These are phyloP conservation scores for Oncorhynchus masou DNA, from an alignment of 2,113 vertebrate species.

Conservation along the genomic window DNA sequence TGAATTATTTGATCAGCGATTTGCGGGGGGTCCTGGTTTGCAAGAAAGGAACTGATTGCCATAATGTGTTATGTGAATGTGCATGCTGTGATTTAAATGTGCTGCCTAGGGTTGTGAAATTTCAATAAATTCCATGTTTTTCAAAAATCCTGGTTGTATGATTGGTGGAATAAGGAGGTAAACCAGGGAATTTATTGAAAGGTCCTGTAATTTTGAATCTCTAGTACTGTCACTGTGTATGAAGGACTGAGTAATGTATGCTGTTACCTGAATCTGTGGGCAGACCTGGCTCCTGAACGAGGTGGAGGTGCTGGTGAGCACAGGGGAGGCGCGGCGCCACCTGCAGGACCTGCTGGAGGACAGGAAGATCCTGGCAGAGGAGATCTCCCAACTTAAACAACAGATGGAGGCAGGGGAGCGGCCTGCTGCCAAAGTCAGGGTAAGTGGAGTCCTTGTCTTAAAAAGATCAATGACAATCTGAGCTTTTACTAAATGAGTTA, in stretches of 20 bases:
- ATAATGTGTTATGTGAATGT: not conserved
- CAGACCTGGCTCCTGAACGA: constrained; percentile 90
- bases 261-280: not conserved
- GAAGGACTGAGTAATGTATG: not conserved
- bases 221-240: not conserved
- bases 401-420: constrained; percentile 83
- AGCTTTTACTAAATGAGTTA: not conserved
- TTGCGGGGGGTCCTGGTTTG: not conserved
- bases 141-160: too few relatives aligned
- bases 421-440: constrained; percentile 83
- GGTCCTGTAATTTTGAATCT: too few relatives aligned
- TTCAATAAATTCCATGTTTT: too few relatives aligned
- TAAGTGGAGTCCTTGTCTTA: constrained; percentile 56
- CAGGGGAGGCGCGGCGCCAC: constrained; percentile 89
- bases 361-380: constrained; percentile 86
- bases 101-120: too few relatives aligned
- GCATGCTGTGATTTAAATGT: not conserved
- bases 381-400: constrained; percentile 84
- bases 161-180: too few relatives aligned
- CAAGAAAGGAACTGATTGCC: not conserved
- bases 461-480: not conserved
- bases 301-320: constrained; percentile 90
- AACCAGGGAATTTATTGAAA: too few relatives aligned
- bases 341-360: constrained; percentile 91
- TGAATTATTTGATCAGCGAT: too few relatives aligned